phyloP scores from a whole-genome alignment of 2,888 invertebrate genomes.

The Marasmarcha lunaedactyla region DNA sequence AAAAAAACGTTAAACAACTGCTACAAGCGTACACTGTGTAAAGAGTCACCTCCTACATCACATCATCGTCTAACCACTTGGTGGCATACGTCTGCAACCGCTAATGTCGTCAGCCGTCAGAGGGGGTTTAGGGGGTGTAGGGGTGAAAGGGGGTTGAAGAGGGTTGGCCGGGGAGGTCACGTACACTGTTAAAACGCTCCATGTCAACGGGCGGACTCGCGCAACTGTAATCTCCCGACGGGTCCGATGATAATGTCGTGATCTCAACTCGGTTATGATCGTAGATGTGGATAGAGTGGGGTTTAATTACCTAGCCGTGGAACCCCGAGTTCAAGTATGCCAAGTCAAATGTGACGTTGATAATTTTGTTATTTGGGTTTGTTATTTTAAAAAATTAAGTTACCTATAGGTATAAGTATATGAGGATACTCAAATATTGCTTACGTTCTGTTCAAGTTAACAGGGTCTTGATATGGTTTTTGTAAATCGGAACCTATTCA shows the following conservation, averaged over 20 bases:
- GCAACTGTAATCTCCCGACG: conserved; percentile 38
- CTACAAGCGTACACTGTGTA: no score
- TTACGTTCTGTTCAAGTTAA: no score
- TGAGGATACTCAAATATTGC: no score
- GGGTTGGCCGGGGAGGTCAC: conserved; percentile 29
- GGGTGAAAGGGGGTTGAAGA: conserved; percentile 17
- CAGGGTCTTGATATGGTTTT: no score
- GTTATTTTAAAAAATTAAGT: neutral
- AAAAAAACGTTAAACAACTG: no score
- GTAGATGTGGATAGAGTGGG: no score
- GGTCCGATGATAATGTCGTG: conserved; percentile 55
- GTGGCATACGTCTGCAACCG: conserved; percentile 65
- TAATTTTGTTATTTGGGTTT: neutral
- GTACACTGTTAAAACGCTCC: conserved; percentile 67
- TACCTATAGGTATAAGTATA: neutral
- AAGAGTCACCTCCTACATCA: no score
- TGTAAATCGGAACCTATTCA: no score
- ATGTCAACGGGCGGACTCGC: conserved; percentile 55
- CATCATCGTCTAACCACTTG: no score
- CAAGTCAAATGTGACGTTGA: no score
- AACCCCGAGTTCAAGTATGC: neutral
- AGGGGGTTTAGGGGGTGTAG: conserved; percentile 17
- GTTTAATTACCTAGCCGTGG: neutral
- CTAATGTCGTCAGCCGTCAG: conserved; percentile 62
- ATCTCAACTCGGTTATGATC: conserved; percentile 33